Conservation (phyloP, 2,797 vertebrate species). For the Valencia hispanica region DNA sequence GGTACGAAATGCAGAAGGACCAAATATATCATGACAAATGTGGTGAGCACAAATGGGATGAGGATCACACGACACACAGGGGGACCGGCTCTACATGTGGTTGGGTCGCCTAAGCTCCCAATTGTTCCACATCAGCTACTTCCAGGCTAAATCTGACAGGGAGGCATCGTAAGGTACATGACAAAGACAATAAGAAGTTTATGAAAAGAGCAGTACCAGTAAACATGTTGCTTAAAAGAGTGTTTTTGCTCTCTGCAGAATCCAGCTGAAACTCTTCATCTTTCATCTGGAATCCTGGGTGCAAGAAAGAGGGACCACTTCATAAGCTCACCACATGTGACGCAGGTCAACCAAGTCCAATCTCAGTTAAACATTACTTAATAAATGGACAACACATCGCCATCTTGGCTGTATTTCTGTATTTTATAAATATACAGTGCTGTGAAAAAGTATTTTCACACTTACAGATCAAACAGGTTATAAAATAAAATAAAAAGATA, state of each 20-base stretch:
- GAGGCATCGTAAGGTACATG: conserved; percentile 77
- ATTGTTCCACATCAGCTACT: conserved; percentile 76
- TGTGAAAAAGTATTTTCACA: background rate
- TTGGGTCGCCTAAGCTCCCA: conserved; percentile 75
- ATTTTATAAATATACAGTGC: conserved; percentile 19
- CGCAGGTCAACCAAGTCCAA: conserved; percentile 67
- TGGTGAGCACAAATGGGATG: conserved; percentile 62
- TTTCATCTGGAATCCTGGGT: conserved; percentile 89
- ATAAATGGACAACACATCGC: conserved; percentile 55
- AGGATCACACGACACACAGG: conserved; percentile 69
- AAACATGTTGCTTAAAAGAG: conserved; percentile 89
- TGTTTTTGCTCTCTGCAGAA: conserved; percentile 88
- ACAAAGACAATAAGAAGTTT: conserved; percentile 84
- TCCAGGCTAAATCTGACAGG: conserved; percentile 71
- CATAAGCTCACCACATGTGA: conserved; percentile 80
- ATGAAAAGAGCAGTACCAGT: conserved; percentile 85
- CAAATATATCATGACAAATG: conserved; percentile 59
- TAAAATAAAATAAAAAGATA: background rate
- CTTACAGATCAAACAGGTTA: background rate
- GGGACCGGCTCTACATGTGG: conserved; percentile 70
- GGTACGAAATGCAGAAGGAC: conserved; percentile 43
- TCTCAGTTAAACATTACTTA: conserved; percentile 70
- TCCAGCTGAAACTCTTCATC: conserved; percentile 88
- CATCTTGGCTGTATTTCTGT: conserved; percentile 33
- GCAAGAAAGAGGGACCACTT: conserved; percentile 87